Percentiles rank a stretch among this genome's conserved stretches.
These are phyloP conservation scores for Andrena praecox DNA, from an alignment of 2,888 invertebrate species.

Conservation along the genomic window DNA sequence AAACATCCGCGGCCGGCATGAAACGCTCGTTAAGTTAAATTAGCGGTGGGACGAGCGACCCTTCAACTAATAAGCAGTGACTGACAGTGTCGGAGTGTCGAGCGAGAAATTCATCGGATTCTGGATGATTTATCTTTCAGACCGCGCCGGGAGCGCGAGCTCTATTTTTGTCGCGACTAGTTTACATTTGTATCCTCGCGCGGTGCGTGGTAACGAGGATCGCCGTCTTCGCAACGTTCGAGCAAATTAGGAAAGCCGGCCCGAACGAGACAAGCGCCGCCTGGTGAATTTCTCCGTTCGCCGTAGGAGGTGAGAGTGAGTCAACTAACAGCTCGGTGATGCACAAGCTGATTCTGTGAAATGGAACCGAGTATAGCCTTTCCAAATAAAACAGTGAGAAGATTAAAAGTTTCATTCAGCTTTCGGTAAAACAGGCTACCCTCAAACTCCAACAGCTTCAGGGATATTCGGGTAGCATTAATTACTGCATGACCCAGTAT, in stretches of 20 bases:
- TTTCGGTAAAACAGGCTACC: background rate
- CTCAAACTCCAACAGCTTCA: background rate
- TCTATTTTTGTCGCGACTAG: conserved; percentile 53
- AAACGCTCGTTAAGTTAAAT: conserved; percentile 77
- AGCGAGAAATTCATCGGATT: conserved; percentile 65
- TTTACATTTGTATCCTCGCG: conserved; percentile 35
- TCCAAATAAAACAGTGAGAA: background rate
- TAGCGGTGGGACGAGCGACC: conserved; percentile 70
- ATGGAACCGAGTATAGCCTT: background rate
- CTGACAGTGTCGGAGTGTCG: conserved; percentile 76
- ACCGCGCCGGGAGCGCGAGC: background rate
- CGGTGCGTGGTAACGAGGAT: conserved; percentile 21
- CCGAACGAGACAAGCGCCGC: background rate
- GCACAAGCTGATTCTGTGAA: background rate
- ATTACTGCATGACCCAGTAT: background rate
- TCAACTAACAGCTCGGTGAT: background rate
- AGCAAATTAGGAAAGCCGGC: conserved; percentile 24
- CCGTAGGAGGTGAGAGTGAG: background rate
- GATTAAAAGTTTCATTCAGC: background rate
- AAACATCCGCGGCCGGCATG: conserved; percentile 67
- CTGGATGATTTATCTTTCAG: conserved; percentile 60
- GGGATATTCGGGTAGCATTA: background rate
- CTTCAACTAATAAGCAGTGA: conserved; percentile 76
- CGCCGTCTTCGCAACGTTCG: background rate
- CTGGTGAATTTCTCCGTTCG: background rate